phyloP scores from a whole-genome alignment of 2,888 invertebrate species.

The Cerastis leucographa region DNA sequence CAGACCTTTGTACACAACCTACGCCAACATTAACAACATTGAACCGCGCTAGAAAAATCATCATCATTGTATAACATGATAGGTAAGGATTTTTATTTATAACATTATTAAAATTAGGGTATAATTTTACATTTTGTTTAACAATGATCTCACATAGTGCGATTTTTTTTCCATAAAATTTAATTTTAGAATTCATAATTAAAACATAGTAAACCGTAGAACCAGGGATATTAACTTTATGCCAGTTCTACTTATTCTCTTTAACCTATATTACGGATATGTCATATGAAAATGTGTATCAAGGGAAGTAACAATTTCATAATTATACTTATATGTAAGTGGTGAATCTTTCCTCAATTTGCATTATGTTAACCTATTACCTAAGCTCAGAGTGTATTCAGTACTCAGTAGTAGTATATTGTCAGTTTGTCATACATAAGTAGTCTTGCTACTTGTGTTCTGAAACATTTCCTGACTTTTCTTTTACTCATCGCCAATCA shows the following conservation, averaged over 20 bases:
- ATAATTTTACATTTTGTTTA: slow-evolving; percentile 14
- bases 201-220: not conserved
- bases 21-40: slow-evolving; percentile 89
- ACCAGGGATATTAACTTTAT: no score
- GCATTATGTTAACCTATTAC: not conserved
- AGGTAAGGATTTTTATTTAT: slow-evolving; percentile 80
- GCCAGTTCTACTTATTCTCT: not conserved
- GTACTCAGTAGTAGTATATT: not conserved
- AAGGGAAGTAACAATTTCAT: not conserved
- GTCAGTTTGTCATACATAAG: not conserved
- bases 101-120: slow-evolving; percentile 26
- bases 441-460: not conserved
- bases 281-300: not conserved
- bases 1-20: slow-evolving; percentile 85
- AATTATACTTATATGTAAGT: not conserved
- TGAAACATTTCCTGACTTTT: slow-evolving; percentile 27
- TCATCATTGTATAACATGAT: slow-evolving; percentile 85
- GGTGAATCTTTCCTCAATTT: slow-evolving; percentile 6
- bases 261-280: not conserved
- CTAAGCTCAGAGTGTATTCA: not conserved
- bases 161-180: not conserved
- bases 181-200: not conserved
- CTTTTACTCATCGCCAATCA: slow-evolving; percentile 1
- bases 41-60: slow-evolving; percentile 78
- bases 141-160: not conserved